Base-by-base conservation (phyloP, 2,888 invertebrate genomes). In the Eristalis pertinax region DNA sequence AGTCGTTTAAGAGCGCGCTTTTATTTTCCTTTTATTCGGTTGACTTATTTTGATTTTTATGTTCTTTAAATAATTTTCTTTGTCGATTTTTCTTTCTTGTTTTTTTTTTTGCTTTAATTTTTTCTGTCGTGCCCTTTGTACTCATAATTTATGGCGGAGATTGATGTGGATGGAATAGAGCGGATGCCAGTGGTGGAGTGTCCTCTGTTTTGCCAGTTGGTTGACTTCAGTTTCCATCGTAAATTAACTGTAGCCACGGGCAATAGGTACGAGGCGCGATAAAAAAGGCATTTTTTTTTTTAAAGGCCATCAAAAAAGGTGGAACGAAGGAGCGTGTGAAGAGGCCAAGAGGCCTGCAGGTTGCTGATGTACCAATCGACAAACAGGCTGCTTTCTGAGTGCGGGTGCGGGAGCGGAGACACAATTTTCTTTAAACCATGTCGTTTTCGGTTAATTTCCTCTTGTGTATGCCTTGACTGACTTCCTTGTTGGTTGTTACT, bases 31-130 rank as follows among this genome's bases (percentile, higher is more conserved):
- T 63, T 29, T 56, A 75, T 81, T 75, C 64, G 81, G 74, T 75
- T 81, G 74, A 81, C 74, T 81, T 81, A 64, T 69, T 81, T 81
- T 63, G 69, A 81, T 75, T 81, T 81, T 69, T 80, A 73, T 81
- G 63, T 69, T 68, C 56, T 74, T 69, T 56, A 74, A 63, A 80
- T 74, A 62, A 56, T 41, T 68, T 80, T 69, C 50, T 50, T 50
- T 50, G 1, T 8, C 29, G 22, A 10, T 0, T 41, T 41, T 29
- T 67, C 64, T 72, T 24, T 15, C 22, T 68, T 32, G 35, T 58
- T 5, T 32, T 32, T 32, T 32, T 32, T 4, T 32, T 32, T 29
- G 29, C 29, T 32, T 32, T 32, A 10, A 10, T 38, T 29, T 65
- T 70, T 72, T 35, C n/a, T 38, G 35, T 24, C n/a, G 24, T 63